Evolutionary conservation across 2,113 vertebrate genomes (phyloP).

Genomic region (Saguinus midas): DNA sequence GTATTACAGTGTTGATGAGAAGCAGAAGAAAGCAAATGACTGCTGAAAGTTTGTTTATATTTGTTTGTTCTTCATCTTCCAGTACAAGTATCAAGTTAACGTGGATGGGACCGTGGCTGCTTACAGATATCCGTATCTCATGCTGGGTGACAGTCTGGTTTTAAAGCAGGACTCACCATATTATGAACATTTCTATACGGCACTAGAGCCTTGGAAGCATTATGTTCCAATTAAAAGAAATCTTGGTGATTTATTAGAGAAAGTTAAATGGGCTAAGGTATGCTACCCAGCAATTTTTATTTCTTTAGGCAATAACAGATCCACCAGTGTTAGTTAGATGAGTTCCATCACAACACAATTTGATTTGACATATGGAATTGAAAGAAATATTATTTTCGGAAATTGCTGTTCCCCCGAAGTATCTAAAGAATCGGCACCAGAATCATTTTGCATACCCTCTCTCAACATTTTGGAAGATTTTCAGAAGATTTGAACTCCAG

Average conservation of each 20-base stretch:
- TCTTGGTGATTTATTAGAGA: slow-evolving; percentile 90
- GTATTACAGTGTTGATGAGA: neutral
- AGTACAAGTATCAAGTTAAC: slow-evolving; percentile 97
- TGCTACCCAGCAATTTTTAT: slow-evolving; percentile 18
- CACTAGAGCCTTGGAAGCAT: slow-evolving; percentile 87
- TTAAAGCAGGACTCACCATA: slow-evolving; percentile 94
- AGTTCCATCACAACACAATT: neutral
- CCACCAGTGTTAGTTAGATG: neutral
- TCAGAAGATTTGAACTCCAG: neutral
- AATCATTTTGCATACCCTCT: neutral
- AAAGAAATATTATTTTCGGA: slow-evolving; percentile 31
- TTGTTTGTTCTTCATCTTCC: slow-evolving; percentile 25
- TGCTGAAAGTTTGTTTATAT: neutral
- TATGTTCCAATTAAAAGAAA: slow-evolving; percentile 90
- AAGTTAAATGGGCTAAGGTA: slow-evolving; percentile 94
- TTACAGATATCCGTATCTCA: slow-evolving; percentile 93
- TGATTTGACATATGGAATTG: neutral
- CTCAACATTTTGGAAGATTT: neutral
- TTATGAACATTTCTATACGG: slow-evolving; percentile 93
- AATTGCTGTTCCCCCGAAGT: neutral
- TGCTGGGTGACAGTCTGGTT: slow-evolving; percentile 94
- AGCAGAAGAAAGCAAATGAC: neutral
- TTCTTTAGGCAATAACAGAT: slow-evolving; percentile 8
- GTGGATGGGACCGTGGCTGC: slow-evolving; percentile 95
- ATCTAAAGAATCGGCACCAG: neutral